Evolutionary conservation across 64 coral and sea anemone genomes (phyloP), one percentile per base, ranked within the genome.

Genomic region (Stylophora pistillata): DNA sequence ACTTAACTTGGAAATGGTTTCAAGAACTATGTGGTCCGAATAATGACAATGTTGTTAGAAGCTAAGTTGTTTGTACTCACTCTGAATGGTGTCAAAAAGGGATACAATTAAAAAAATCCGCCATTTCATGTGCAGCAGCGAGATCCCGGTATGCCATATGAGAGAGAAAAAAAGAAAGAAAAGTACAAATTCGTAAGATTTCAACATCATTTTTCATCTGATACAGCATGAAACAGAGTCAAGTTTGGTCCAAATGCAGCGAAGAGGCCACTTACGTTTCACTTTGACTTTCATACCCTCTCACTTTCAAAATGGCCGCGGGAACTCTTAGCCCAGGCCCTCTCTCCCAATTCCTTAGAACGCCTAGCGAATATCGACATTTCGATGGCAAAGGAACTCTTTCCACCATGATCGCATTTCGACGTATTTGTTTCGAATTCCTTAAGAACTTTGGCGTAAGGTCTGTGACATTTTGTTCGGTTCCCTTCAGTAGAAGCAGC

Each of bases 221-320:
- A 68, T 31, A 28, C 25, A 78, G 53, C 37, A 65, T 18, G 13
- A 69, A 31, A 88, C 27, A 76, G 12, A 61, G 56, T 16, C 37
- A 61, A 72, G 6, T 52, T 61, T 63, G 27, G 73, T 15, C 5
- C 10, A 28, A 72, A 68, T 53, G 23, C 1, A 26, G 34, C 21
- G 28, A 41, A 25, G 13, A 60, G 21, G 3, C 16, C 6, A 90
- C 94, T 92, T 68, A 95, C 94, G 91, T 86, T 95, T 95, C 6
- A 95, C 88, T 92, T 89, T 92, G 30, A 95, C 94, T 56, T 95
- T 95, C 94, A 95, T 95, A 11, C 37, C 7, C 37, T 47, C 3
- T 7, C 37, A 47, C 70, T 69, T 37, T 95, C 75, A 89, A 95
- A 85, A 95, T 92, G 94, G 81, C 80, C 61, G 80, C 94, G 90